phyloP scores from a whole-genome alignment of 1,140 invertebrate genomes.

The Batillaria attramentaria region DNA sequence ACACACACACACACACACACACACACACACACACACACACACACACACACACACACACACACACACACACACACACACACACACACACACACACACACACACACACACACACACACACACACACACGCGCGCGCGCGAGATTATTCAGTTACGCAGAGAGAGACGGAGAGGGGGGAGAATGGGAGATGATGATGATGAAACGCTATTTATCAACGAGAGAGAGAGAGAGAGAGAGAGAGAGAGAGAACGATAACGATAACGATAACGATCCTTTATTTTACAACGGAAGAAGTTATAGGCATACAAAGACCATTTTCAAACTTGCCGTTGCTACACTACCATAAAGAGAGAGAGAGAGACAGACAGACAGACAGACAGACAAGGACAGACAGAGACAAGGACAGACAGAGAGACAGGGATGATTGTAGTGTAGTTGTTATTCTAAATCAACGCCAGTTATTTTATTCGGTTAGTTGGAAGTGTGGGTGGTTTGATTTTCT shows the following conservation, averaged over 20 bases:
- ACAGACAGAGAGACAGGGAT: not conserved
- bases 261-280: not conserved
- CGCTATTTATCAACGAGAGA: too few species aligned
- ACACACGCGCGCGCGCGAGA: too few species aligned
- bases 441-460: too few species aligned
- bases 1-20: not conserved
- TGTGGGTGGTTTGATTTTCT: too few species aligned
- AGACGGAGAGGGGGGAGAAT: not conserved
- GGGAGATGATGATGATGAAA: too few species aligned
- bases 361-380: conserved; percentile 4
- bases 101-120: too few species aligned
- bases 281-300: too few species aligned
- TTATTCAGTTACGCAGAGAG: not conserved
- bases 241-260: not conserved
- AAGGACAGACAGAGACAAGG: not conserved
- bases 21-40: not conserved
- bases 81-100: conserved; percentile 10
- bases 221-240: not conserved
- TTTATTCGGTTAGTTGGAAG: too few species aligned
- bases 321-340: too few species aligned
- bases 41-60: not conserved
- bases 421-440: too few species aligned
- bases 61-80: conserved; percentile 14
- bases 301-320: too few species aligned
- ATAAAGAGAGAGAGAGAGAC: not conserved